Evolutionary conservation across 2,797 vertebrate genomes (phyloP), one percentile per base, ranked within the genome.

Genomic region (Sebastes kiyomatsui): DNA sequence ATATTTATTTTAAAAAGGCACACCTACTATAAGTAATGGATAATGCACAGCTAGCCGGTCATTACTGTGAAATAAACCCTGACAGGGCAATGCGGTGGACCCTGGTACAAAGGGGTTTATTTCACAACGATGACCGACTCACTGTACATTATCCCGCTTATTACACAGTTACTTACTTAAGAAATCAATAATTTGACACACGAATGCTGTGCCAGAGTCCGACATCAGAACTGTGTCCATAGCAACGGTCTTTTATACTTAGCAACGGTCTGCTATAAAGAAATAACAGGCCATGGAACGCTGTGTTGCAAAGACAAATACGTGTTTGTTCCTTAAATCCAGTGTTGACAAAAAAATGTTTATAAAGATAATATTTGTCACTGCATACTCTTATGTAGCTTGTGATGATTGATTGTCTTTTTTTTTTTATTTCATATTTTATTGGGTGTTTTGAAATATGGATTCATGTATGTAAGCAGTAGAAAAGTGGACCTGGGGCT

Each of bases 181-280:
- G 42, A 46, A 46, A 46, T 46, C 42, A 46, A 46, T 46, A 18
- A 46, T 46, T 18, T 46, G 42, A 46, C 42, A 46, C 42, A 46
- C 0, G 16, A 46, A 46, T 16, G 42, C 35, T 38, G 0, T 0
- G 35, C 35, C 35, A 14, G 35, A 38, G 14, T 46, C 42, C 1
- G 42, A 46, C 42, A 46, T 46, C 16, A 46, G 0, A 46, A 46
- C 42, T 0, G 0, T 7, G 0, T 18, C 42, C 42, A 18, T 46
- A 18, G 42, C 42, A 46, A 46, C 42, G 6, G 42, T 46, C 42
- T 46, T 0, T 18, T 18, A 46, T 0, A 18, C 42, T 0, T 46
- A 0, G 42, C 42, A 46, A 46, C 42, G 16, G 42, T 46, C 42
- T 46, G 42, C 42, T 46, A 46, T 46, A 18, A 16, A 46, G 42